Percentiles rank a stretch among this genome's conserved stretches.
phyloP scores from a whole-genome alignment of 2,113 vertebrate species.

The Oryzias curvinotus region DNA sequence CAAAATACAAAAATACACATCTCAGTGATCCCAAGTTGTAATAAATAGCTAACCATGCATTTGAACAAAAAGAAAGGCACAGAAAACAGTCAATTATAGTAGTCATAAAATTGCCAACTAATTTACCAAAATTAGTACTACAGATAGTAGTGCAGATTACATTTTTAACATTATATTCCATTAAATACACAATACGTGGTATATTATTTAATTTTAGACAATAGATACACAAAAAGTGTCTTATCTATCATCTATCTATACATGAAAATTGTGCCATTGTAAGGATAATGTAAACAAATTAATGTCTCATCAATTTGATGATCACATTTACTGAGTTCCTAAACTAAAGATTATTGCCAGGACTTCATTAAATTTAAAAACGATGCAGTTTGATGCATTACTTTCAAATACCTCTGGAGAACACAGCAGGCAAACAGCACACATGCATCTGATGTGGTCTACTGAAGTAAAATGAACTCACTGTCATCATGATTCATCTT shows the following conservation, averaged over 20 bases:
- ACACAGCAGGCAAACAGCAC: conserved; percentile 18
- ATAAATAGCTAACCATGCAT: conserved; percentile 98
- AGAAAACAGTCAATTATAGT: conserved; percentile 96
- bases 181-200: conserved; percentile 95
- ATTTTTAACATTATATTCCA: conserved; percentile 98
- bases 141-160: conserved; percentile 91
- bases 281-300: conserved; percentile 99
- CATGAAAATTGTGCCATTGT: conserved; percentile 96
- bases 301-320: conserved; percentile 84
- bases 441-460: too few species aligned
- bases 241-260: conserved; percentile 81
- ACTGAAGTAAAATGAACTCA: too few species aligned
- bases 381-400: conserved; percentile 88
- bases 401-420: conserved; percentile 77
- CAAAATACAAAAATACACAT: conserved; percentile 99
- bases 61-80: conserved; percentile 96
- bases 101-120: conserved; percentile 98
- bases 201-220: conserved; percentile 94
- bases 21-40: conserved; percentile 94
- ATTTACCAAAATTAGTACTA: conserved; percentile 90
- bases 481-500: too few species aligned
- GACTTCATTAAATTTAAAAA: conserved; percentile 76
- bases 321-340: conserved; percentile 75
- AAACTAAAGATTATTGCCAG: conserved; percentile 68
- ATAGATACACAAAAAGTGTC: conserved; percentile 96